Conservation (phyloP, 2,888 invertebrate species). For the Oscheius myriophilus region DNA sequence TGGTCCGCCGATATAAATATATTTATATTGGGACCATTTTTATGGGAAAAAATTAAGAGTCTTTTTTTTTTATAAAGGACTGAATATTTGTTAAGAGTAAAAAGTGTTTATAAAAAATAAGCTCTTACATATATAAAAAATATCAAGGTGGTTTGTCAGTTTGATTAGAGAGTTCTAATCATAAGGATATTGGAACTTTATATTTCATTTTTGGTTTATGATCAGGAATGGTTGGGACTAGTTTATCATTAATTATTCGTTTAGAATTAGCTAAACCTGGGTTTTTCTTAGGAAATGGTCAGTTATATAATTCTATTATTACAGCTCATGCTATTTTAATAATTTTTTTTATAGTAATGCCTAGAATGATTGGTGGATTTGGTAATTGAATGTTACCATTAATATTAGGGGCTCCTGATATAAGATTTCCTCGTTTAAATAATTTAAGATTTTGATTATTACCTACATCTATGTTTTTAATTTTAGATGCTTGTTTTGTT, state of each 20-base stretch:
- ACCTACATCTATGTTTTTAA: slow-evolving; percentile 80
- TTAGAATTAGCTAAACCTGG: slow-evolving; percentile 80
- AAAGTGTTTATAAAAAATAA: too few species aligned
- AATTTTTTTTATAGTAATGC: slow-evolving; percentile 80
- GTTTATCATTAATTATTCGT: slow-evolving; percentile 81
- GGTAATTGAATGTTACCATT: slow-evolving; percentile 84
- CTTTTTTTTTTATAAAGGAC: slow-evolving; percentile 35
- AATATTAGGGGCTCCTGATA: slow-evolving; percentile 83
- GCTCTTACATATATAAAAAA: slow-evolving; percentile 51
- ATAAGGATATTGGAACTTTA: slow-evolving; percentile 82
- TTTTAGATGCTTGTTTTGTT: slow-evolving; percentile 78
- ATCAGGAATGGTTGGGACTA: slow-evolving; percentile 80
- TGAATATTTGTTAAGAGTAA: too few species aligned
- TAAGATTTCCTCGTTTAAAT: slow-evolving; percentile 85
- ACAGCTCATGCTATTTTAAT: too few species aligned
- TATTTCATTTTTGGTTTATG: slow-evolving; percentile 77
- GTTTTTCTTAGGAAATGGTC: slow-evolving; percentile 80
- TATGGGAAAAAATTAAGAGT: slow-evolving; percentile 34
- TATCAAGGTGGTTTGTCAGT: slow-evolving; percentile 56
- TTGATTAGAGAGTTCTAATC: slow-evolving; percentile 71
- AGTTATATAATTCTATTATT: slow-evolving; percentile 83
- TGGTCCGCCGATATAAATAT: too few species aligned
- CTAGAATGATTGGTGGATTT: slow-evolving; percentile 79
- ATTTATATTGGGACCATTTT: too few species aligned
- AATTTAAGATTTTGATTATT: slow-evolving; percentile 85